Base-by-base conservation (phyloP, 2,888 invertebrate genomes). In the Timema cristinae region DNA sequence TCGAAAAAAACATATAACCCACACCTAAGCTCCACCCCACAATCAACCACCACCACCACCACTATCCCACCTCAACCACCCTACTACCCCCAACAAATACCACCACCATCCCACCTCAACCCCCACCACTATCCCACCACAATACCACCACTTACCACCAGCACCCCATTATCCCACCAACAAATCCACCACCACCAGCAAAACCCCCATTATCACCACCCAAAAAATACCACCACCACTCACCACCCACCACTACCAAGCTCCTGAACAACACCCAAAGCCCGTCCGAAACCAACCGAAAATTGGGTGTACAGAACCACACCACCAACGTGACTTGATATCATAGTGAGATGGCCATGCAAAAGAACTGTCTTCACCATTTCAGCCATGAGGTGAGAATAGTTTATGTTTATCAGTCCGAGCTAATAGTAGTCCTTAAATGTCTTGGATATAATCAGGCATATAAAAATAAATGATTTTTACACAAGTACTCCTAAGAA, bases 291-390 rank as follows among this genome's bases (percentile, higher is more conserved):
- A 49, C 83, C 84, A 9, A 76, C 81, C 67, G 86, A 85, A 59
- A 83, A 80, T 73, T 89, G 89, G 88, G 75, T 76, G 80, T 85
- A 7, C 79, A 81, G 13, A 81, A 84, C 61, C 70, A 75, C 11
- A 79, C 78, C 50, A 73, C 71, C 0, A 88, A 88, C 77, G 79
- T 83, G 0, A 87, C 88, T 7, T 92, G 92, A n/a, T 78, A 85
- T 93, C 49, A 79, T 90, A 68, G 81, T 89, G 84, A 88, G 81
- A 88, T 91, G 84, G 89, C 91, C 0, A 85, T 88, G 7, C 87
- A 88, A 78, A 81, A 92, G 71, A 88, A 87, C 75, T 92, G 70
- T 83, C 83, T 54, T 87, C 75, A 78, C 80, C 48, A 83, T 83
- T 73, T 79, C 79, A 13, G 79, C 84, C 82, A 75, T n/a, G 75